Evolutionary conservation across 2,888 invertebrate genomes (phyloP), one percentile per base, ranked within the genome.

Genomic region (Choristoneura rosaceana): DNA sequence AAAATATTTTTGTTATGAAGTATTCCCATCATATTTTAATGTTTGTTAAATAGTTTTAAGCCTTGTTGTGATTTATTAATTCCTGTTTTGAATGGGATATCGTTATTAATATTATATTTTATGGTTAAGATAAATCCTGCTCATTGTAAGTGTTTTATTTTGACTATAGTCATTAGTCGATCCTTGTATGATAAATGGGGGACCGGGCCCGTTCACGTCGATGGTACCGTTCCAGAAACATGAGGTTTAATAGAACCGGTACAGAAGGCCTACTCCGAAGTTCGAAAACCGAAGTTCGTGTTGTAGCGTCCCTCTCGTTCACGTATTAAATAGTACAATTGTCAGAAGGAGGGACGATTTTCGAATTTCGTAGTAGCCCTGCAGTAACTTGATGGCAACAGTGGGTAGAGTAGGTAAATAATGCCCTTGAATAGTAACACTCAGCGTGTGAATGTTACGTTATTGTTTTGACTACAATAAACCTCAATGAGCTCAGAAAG

Each of bases 11-110:
- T 67, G 58, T 67, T 71, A 63, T 68, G 47, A 68, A 59, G 45
- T 58, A 58, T 59, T 50, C 59, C 59, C 50, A 15, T 65, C 59
- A 34, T 70, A 67, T 67, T 68, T 55, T 63, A 50, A 67, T 68
- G 58, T 71, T 76, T 76, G 75, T 75, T 80, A 79, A 70, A 66
- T 81, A 81, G 74, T 73, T 74, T 73, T 82, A 82, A 76, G 69
- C 79, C 79, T 81, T 80, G 74, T 74, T 66, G 79, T 84, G 84
- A 78, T 83, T 79, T 84, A 81, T 75, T 75, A 74, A 79, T 76
- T 79, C 81, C 80, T 81, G 74, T 74, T 81, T 78, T 74, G 74
- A 77, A 52, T 75, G 84, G 82, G 82, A 78, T 64, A 73, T 79
- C 84, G 84, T 85, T 86, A 76, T 73, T 78, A 76, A 75, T 78